Evolutionary conservation across 1,140 invertebrate genomes (phyloP).

Genomic region (Lepidostoma basale): DNA sequence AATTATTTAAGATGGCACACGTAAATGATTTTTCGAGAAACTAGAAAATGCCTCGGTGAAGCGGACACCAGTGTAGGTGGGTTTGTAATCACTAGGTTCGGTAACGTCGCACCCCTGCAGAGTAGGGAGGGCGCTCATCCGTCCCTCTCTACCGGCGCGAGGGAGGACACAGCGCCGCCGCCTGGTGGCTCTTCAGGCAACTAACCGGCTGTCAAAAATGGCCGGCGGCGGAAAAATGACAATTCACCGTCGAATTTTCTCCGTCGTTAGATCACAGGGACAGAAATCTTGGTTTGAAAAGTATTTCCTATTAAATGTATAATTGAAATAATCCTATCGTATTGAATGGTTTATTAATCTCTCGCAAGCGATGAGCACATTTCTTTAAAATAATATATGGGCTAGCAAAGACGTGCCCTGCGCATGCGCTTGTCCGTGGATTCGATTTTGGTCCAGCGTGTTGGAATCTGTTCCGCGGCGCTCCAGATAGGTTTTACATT

Average conservation of each 20-base stretch:
- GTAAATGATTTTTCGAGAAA: slow-evolving; percentile 16
- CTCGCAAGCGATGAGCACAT: too few species aligned
- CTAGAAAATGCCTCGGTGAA: not conserved
- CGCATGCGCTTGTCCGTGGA: slow-evolving; percentile 57
- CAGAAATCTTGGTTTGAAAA: too few species aligned
- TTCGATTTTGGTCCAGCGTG: slow-evolving; percentile 64
- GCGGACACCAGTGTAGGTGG: slow-evolving; percentile 21
- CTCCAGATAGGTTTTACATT: slow-evolving; percentile 1
- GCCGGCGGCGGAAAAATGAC: slow-evolving; percentile 3
- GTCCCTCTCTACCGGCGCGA: slow-evolving; percentile 26
- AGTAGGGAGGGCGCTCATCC: slow-evolving; percentile 15
- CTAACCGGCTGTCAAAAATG: slow-evolving; percentile 32
- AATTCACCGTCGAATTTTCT: not conserved
- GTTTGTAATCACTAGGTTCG: slow-evolving; percentile 48
- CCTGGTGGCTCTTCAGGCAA: slow-evolving; percentile 8
- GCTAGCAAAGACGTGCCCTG: slow-evolving; percentile 46
- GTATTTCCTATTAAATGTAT: too few species aligned
- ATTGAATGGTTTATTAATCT: too few species aligned
- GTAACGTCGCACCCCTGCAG: slow-evolving; percentile 54
- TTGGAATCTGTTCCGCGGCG: slow-evolving; percentile 53
- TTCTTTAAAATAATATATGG: too few species aligned
- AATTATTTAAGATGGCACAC: slow-evolving; percentile 1
- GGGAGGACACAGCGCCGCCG: slow-evolving; percentile 14
- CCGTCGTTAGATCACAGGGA: too few species aligned
- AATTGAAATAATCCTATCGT: too few species aligned